These are phyloP conservation scores for Bubo scandiacus DNA, from an alignment of 2,113 vertebrate genomes.

Conservation along the genomic window DNA sequence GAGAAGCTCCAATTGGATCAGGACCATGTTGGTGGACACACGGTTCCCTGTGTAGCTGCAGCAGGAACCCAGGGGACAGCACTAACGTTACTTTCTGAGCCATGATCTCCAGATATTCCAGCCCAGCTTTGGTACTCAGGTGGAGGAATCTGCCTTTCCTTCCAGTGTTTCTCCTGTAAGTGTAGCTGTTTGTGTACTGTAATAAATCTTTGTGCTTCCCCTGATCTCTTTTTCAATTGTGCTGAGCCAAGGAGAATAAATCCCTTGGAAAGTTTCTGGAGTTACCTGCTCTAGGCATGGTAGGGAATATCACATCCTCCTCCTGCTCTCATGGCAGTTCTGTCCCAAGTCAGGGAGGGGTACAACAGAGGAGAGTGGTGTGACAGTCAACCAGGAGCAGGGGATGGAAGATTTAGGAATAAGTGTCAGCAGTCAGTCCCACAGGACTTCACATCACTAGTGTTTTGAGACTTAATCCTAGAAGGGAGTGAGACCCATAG, in stretches of 20 bases:
- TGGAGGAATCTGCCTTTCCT: not conserved
- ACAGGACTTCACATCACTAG: not conserved
- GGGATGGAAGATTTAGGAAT: not conserved
- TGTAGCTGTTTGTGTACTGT: not conserved
- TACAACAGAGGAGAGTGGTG: not conserved
- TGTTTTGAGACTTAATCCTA: not conserved
- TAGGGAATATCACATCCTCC: not conserved
- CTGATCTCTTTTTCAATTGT: not conserved
- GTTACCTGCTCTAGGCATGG: not conserved
- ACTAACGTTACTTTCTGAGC: conserved; percentile 39
- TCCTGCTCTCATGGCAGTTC: not conserved
- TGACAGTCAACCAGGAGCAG: not conserved
- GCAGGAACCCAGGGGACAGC: conserved; percentile 42
- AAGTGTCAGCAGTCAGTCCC: not conserved
- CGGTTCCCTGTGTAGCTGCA: conserved; percentile 59
- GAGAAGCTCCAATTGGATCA: conserved; percentile 60
- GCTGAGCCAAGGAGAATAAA: not conserved
- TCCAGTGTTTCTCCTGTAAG: conserved; percentile 2
- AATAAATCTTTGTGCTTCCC: not conserved
- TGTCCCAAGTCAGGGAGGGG: not conserved
- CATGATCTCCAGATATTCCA: not conserved
- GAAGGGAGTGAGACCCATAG: not conserved
- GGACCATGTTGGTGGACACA: conserved; percentile 61
- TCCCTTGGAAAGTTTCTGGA: not conserved
- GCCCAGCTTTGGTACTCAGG: not conserved